These are phyloP conservation scores for Aplodontia rufa DNA, from an alignment of 2,113 vertebrate genomes.

Conservation along the genomic window DNA sequence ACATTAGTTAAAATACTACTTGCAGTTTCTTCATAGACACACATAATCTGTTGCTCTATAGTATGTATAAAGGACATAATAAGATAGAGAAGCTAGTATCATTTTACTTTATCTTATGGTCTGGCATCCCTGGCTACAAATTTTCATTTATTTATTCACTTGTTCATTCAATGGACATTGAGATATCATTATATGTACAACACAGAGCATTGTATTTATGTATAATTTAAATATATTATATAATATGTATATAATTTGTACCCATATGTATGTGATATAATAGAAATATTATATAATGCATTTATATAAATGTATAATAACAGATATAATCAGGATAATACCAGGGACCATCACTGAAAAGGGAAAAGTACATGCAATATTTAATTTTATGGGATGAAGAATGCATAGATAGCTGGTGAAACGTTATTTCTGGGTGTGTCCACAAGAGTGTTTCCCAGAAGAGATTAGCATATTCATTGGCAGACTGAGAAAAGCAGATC, in stretches of 20 bases:
- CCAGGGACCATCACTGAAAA: background rate
- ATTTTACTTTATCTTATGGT: background rate
- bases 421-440: background rate
- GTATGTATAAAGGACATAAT: background rate
- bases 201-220: background rate
- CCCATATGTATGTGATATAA: no score
- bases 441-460: background rate
- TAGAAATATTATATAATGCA: no score
- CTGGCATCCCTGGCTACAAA: background rate
- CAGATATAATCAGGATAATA: background rate
- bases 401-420: background rate
- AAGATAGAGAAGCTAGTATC: background rate
- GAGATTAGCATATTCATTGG: background rate
- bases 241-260: background rate
- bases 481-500: background rate
- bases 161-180: background rate
- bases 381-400: background rate
- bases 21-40: background rate
- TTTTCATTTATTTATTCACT: background rate
- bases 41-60: background rate
- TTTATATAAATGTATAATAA: background rate
- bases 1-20: background rate
- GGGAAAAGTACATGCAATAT: background rate
- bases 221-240: background rate
- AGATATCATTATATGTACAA: background rate